These are phyloP conservation scores for Abrostola tripartita DNA, from an alignment of 2,888 invertebrate genomes.

Conservation along the genomic window DNA sequence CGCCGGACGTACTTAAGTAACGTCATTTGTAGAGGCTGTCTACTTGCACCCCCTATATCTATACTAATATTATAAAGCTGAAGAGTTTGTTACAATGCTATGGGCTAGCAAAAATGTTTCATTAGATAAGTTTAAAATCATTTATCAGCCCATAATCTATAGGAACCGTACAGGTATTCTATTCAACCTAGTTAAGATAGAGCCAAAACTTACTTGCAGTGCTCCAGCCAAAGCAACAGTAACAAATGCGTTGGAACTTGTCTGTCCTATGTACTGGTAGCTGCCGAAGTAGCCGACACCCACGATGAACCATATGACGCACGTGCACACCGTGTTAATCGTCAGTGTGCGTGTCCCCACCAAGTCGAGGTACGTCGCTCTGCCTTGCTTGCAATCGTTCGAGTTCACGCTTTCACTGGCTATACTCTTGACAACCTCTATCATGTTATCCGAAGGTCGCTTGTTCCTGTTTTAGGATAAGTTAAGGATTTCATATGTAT, in stretches of 20 bases:
- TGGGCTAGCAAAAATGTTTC: no score
- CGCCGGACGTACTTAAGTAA: no score
- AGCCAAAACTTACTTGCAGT: slow-evolving; percentile 61
- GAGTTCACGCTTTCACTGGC: slow-evolving; percentile 77
- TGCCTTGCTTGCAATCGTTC: slow-evolving; percentile 52
- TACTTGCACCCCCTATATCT: no score
- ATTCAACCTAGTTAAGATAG: no score
- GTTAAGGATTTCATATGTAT: no score
- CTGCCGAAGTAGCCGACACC: slow-evolving; percentile 94
- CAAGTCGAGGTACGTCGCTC: slow-evolving; percentile 88
- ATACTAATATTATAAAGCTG: no score
- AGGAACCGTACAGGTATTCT: no score
- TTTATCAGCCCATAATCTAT: no score
- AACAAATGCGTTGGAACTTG: slow-evolving; percentile 92
- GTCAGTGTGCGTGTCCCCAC: slow-evolving; percentile 89
- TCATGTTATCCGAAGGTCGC: slow-evolving; percentile 74
- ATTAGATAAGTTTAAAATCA: no score
- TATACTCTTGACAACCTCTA: slow-evolving; percentile 58
- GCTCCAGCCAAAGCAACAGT: slow-evolving; percentile 90
- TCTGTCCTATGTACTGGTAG: slow-evolving; percentile 92
- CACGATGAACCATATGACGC: slow-evolving; percentile 92
- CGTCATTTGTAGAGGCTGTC: no score
- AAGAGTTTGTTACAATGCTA: no score
- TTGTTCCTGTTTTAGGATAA: slow-evolving; percentile 69
- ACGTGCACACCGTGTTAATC: slow-evolving; percentile 89